These are phyloP conservation scores for Piaya cayana DNA, from an alignment of 2,113 vertebrate genomes.

Conservation along the genomic window DNA sequence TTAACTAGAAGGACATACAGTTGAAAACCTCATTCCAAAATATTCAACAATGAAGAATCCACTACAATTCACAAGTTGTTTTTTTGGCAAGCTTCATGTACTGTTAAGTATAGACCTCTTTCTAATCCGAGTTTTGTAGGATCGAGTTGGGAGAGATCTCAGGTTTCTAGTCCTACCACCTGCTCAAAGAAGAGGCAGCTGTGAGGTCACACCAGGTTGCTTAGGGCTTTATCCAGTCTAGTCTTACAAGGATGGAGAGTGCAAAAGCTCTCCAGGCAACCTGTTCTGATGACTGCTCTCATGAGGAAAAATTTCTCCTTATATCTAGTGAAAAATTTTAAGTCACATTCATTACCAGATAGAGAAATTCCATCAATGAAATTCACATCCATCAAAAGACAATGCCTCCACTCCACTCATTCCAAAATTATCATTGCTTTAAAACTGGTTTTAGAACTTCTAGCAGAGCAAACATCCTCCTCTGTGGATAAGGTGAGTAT, in stretches of 20 bases:
- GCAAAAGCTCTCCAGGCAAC: background rate
- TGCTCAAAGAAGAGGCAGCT: background rate
- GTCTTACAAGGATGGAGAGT: background rate
- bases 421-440: background rate
- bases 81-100: background rate
- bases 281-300: background rate
- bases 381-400: background rate
- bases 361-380: background rate
- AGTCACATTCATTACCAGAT: background rate
- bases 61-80: background rate
- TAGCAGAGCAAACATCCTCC: background rate
- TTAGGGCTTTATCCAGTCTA: background rate
- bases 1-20: background rate
- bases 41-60: background rate
- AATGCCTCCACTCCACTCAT: fast-evolving
- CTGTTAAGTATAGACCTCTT: background rate
- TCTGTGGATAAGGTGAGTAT: background rate
- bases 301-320: background rate
- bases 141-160: background rate
- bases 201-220: background rate
- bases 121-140: background rate
- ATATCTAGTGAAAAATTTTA: background rate
- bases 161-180: background rate
- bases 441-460: background rate
- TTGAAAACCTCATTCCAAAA: background rate